A percentile compares a stretch with the other conserved stretches of the same genome.
Conservation (phyloP, 2,888 invertebrate species). For the Chymomyza amoena region DNA sequence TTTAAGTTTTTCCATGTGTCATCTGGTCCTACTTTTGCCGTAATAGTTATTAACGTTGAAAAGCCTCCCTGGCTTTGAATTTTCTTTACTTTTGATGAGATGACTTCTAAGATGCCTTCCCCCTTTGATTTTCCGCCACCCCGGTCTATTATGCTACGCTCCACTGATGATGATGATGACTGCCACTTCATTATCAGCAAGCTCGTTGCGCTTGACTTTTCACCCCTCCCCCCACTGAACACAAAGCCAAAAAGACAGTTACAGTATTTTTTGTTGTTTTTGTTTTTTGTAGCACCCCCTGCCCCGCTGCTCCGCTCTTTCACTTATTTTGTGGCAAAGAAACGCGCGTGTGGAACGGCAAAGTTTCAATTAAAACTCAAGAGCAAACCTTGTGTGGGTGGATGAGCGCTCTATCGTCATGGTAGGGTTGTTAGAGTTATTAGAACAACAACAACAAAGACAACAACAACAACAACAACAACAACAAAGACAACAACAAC, state of each 20-base stretch:
- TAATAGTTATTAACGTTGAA: background rate
- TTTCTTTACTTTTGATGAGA: too few relatives aligned
- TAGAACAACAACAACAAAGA: conserved; percentile 42
- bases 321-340: background rate
- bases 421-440: conserved; percentile 55
- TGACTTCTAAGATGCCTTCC: too few relatives aligned
- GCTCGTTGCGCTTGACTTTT: conserved; percentile 6
- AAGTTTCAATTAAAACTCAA: conserved; percentile 60
- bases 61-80: background rate
- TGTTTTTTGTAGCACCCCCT: background rate
- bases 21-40: too few relatives aligned
- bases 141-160: background rate
- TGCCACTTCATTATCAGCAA: conserved; percentile 1
- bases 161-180: background rate
- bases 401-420: conserved; percentile 34
- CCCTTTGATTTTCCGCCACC: background rate
- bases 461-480: conserved; percentile 18
- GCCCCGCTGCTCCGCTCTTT: background rate
- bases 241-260: conserved; percentile 13
- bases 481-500: conserved; percentile 9
- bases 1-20: too few relatives aligned
- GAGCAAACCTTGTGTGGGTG: conserved; percentile 22
- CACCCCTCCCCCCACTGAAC: too few relatives aligned
- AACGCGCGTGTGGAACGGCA: conserved; percentile 54
- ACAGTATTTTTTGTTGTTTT: background rate